Conservation (phyloP, 2,888 invertebrate genomes). For the Agrotis clavis region DNA sequence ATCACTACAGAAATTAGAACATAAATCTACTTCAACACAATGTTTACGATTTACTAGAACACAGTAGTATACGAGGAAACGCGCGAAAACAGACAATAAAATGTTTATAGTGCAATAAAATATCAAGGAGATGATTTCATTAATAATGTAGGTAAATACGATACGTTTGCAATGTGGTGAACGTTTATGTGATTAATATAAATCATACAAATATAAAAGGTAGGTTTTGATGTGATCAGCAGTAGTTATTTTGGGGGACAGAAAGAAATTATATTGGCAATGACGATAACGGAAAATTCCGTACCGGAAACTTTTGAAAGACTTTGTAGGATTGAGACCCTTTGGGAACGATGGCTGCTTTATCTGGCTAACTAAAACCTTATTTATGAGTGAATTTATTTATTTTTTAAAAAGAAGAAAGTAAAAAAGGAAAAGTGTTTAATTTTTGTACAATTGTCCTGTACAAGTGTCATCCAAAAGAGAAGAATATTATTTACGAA, state of each 20-base stretch:
- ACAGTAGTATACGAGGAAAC: conserved; percentile 55
- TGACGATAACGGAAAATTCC: not conserved
- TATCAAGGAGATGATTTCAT: conserved; percentile 77
- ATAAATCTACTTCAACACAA: conserved; percentile 45
- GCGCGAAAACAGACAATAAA: conserved; percentile 74
- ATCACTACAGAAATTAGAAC: conserved; percentile 52
- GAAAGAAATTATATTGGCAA: not conserved
- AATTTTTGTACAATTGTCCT: no score
- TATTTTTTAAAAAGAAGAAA: no score
- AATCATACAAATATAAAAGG: conserved; percentile 47
- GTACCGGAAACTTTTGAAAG: no score
- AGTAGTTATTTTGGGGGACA: not conserved
- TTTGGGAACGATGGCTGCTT: no score
- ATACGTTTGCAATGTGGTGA: conserved; percentile 68
- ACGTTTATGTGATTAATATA: conserved; percentile 64
- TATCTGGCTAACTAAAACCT: no score
- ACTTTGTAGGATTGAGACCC: no score
- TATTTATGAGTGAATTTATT: no score
- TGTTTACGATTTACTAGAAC: conserved; percentile 57
- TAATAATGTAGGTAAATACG: conserved; percentile 70
- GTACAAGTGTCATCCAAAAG: no score
- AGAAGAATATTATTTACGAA: no score
- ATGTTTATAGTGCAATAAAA: conserved; percentile 83
- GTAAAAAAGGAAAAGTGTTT: no score
- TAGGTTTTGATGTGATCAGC: not conserved